Percentiles rank a stretch among this genome's conserved stretches.
These are phyloP conservation scores for Arenaria interpres DNA, from an alignment of 2,113 vertebrate species.

Conservation along the genomic window DNA sequence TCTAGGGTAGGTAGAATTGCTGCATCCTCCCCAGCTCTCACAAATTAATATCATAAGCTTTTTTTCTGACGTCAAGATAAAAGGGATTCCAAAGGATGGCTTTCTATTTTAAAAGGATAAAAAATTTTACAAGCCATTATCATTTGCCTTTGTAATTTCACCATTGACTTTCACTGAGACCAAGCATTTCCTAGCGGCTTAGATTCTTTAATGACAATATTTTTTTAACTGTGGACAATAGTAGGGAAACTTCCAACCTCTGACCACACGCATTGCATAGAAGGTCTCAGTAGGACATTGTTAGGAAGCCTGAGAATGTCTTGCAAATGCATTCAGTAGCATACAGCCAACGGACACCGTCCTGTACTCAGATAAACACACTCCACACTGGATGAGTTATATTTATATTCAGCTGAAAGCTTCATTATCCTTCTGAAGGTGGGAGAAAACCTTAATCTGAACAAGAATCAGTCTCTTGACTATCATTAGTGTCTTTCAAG, in stretches of 20 bases:
- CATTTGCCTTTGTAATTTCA: neutral
- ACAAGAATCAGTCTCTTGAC: conserved; percentile 6
- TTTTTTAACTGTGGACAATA: neutral
- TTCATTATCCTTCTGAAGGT: conserved; percentile 9
- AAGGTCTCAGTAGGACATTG: neutral
- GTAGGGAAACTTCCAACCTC: neutral
- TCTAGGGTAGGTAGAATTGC: neutral
- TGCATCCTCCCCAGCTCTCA: neutral
- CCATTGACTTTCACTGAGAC: neutral
- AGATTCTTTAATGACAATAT: neutral
- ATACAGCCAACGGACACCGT: neutral
- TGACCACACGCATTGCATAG: neutral
- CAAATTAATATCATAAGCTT: neutral
- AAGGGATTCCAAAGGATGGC: neutral
- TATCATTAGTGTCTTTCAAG: conserved; percentile 22
- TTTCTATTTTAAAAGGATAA: neutral
- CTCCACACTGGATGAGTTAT: neutral
- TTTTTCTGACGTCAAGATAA: neutral
- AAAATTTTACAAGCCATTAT: neutral
- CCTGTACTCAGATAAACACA: neutral
- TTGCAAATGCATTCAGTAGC: neutral
- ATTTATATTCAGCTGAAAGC: conserved; percentile 12
- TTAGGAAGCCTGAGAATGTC: neutral
- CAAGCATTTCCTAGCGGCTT: neutral
- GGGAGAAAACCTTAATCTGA: conserved; percentile 3